Evolutionary conservation across 2,888 invertebrate genomes (phyloP).

Genomic region (Laothoe populi): DNA sequence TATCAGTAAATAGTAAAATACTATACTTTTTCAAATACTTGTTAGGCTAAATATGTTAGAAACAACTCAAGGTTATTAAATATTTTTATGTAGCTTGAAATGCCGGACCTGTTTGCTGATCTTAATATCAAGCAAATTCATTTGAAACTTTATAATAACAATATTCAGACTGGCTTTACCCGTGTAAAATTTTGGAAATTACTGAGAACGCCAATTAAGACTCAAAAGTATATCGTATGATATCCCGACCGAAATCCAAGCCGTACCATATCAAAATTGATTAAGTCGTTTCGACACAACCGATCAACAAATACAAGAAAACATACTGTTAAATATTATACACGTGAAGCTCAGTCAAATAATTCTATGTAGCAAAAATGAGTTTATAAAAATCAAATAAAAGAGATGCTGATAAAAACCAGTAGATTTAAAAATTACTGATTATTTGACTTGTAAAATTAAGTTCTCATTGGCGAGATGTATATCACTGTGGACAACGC

Average conservation of each 20-base stretch:
- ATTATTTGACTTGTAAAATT: neutral
- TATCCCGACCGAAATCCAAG: slow-evolving; percentile 5
- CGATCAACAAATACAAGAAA: slow-evolving; percentile 6
- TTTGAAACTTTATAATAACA: neutral
- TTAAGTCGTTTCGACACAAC: slow-evolving; percentile 13
- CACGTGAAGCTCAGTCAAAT: neutral
- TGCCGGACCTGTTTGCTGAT: neutral
- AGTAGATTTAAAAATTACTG: neutral
- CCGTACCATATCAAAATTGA: slow-evolving; percentile 19
- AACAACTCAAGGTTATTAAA: neutral
- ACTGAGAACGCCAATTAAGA: slow-evolving; percentile 7
- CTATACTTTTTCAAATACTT: neutral
- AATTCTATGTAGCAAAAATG: neutral
- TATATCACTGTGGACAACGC: slow-evolving; percentile 16
- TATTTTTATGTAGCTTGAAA: neutral
- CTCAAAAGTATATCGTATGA: slow-evolving; percentile 17
- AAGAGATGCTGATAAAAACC: no score
- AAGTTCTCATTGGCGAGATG: neutral
- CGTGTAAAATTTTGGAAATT: no score
- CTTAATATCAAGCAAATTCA: neutral
- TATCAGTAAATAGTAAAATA: neutral
- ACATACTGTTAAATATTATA: neutral
- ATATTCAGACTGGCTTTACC: neutral
- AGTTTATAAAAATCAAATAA: neutral
- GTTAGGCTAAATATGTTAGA: neutral